Conservation (phyloP, 2,113 vertebrate species). For the Nannobrachium achirus region DNA sequence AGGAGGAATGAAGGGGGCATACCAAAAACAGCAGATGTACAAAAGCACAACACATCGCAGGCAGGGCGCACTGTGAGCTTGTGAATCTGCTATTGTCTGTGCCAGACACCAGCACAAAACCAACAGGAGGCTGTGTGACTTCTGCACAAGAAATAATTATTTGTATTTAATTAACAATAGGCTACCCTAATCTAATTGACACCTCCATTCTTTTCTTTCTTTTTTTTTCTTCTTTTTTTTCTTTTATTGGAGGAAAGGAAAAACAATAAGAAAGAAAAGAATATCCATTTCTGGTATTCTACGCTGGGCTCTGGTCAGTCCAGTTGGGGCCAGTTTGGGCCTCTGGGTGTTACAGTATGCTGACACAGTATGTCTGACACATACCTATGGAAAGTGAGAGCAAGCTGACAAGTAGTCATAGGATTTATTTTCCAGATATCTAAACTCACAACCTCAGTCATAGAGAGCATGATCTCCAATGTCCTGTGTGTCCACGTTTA, state of each 20-base stretch:
- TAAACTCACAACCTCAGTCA: slow-evolving; percentile 20
- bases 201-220: neutral
- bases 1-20: neutral
- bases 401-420: slow-evolving; percentile 37
- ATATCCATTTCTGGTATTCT: neutral
- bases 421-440: slow-evolving; percentile 2
- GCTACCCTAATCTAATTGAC: neutral
- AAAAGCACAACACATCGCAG: no score
- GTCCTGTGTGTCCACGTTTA: slow-evolving; percentile 6
- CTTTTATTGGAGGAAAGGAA: neutral
- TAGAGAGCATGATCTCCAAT: slow-evolving; percentile 37
- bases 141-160: no score
- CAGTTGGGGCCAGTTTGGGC: neutral
- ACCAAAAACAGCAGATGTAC: no score
- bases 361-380: slow-evolving; percentile 5
- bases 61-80: no score
- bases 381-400: slow-evolving; percentile 54
- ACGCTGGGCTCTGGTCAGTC: neutral
- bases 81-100: no score
- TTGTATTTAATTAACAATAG: no score
- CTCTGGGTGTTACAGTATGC: neutral
- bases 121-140: no score
- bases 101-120: no score
- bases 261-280: neutral
- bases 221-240: no score